A percentile compares a stretch with the other conserved stretches of the same genome.
These are phyloP conservation scores for Eledone cirrhosa DNA, from an alignment of 2,888 invertebrate genomes.

Conservation along the genomic window DNA sequence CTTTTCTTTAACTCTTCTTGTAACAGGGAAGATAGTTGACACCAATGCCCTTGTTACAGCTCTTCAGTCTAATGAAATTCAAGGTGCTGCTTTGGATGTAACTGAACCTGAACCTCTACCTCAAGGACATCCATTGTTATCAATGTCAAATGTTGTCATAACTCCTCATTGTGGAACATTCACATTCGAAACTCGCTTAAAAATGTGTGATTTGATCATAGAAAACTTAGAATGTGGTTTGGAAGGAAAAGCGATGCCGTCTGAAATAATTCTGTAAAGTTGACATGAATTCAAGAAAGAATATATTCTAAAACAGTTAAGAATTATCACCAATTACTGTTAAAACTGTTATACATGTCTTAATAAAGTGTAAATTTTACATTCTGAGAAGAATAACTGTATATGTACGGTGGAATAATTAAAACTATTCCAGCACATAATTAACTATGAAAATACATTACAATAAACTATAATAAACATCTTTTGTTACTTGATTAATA, in stretches of 20 bases:
- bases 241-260: slow-evolving; percentile 26
- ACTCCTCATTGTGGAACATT: slow-evolving; percentile 39
- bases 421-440: no score
- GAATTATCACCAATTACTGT: no score
- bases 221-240: slow-evolving; percentile 33
- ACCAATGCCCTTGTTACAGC: slow-evolving; percentile 42
- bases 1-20: neutral
- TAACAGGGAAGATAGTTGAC: slow-evolving; percentile 38
- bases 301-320: no score
- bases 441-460: no score
- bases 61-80: slow-evolving; percentile 35
- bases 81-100: slow-evolving; percentile 44
- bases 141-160: slow-evolving; percentile 38
- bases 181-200: slow-evolving; percentile 33
- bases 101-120: slow-evolving; percentile 46
- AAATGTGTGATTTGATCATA: slow-evolving; percentile 32
- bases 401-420: no score
- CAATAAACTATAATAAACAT: no score
- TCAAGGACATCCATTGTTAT: slow-evolving; percentile 37
- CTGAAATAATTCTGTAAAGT: slow-evolving; percentile 13
- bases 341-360: no score
- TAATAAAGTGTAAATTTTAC: no score
- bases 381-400: no score
- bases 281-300: no score
- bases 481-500: no score